These are phyloP conservation scores for Callinectes sapidus DNA, from an alignment of 2,888 invertebrate species.

Conservation along the genomic window DNA sequence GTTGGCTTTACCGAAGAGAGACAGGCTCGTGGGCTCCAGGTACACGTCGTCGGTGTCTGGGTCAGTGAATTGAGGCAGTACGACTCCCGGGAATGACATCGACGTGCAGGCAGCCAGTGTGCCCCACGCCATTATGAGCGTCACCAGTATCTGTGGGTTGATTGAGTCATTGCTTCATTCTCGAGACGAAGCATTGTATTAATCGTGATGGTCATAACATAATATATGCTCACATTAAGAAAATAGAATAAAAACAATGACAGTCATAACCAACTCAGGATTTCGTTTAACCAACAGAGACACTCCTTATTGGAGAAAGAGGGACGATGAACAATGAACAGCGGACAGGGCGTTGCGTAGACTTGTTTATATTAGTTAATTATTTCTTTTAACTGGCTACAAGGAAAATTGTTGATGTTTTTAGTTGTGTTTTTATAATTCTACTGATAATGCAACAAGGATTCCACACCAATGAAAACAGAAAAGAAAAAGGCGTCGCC, in stretches of 20 bases:
- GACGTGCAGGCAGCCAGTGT: not conserved
- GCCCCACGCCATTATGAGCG: constrained; percentile 27
- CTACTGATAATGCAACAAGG: too few species aligned
- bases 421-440: too few species aligned
- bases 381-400: too few species aligned
- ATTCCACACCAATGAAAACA: not conserved
- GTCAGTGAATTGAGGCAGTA: constrained; percentile 40
- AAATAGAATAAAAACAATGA: not conserved
- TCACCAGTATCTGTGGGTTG: constrained; percentile 26
- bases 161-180: not conserved
- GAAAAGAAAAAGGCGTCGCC: too few species aligned
- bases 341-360: not conserved
- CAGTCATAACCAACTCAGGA: too few species aligned
- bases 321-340: not conserved
- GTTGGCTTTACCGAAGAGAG: constrained; percentile 47
- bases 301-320: not conserved
- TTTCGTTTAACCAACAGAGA: not conserved
- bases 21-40: constrained; percentile 35
- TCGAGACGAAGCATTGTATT: not conserved
- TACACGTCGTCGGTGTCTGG: constrained; percentile 42
- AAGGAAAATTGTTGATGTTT: too few species aligned
- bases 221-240: not conserved
- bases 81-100: constrained; percentile 44
- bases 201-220: not conserved
- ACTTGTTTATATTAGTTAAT: too few species aligned